Percentiles rank a stretch among this genome's conserved stretches.
Evolutionary conservation across 30 jellyfish, hydroid and myxozoan species (phyloP).

Genomic region (Cassiopea xamachana): DNA sequence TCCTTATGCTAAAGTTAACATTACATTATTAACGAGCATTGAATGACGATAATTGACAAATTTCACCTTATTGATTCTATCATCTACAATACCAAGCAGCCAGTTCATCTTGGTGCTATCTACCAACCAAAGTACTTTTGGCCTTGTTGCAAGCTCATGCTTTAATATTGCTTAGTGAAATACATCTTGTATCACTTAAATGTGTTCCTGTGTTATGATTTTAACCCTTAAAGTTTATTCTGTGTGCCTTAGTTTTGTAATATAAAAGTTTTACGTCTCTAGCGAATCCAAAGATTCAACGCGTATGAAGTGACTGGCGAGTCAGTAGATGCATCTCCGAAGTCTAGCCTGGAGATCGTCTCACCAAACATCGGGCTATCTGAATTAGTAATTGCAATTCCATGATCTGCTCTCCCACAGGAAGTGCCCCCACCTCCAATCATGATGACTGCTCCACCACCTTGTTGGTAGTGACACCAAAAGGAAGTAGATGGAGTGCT

Average conservation of each 20-base stretch:
- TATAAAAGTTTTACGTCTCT: not conserved
- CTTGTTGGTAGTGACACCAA: slow-evolving; percentile 15
- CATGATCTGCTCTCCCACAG: slow-evolving; percentile 21
- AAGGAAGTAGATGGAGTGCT: not conserved
- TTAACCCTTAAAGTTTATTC: not conserved
- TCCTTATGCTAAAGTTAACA: no score
- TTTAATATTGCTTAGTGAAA: no score
- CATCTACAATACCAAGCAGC: no score
- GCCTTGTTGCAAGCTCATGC: no score
- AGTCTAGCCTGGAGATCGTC: not conserved
- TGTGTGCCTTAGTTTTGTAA: not conserved
- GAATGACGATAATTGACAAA: no score
- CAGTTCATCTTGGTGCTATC: no score
- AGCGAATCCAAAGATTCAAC: slow-evolving; percentile 28
- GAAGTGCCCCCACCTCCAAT: slow-evolving; percentile 22
- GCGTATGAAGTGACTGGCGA: not conserved
- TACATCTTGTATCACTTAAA: no score
- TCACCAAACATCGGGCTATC: slow-evolving; percentile 4
- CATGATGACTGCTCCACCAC: slow-evolving; percentile 26
- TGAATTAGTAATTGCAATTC: slow-evolving; percentile 1
- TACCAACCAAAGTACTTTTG: no score
- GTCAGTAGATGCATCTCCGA: not conserved
- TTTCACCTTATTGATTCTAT: no score
- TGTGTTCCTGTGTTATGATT: no score
- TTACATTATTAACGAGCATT: no score